phyloP scores from a whole-genome alignment of 2,113 vertebrate genomes.

The Nesoenas mayeri region DNA sequence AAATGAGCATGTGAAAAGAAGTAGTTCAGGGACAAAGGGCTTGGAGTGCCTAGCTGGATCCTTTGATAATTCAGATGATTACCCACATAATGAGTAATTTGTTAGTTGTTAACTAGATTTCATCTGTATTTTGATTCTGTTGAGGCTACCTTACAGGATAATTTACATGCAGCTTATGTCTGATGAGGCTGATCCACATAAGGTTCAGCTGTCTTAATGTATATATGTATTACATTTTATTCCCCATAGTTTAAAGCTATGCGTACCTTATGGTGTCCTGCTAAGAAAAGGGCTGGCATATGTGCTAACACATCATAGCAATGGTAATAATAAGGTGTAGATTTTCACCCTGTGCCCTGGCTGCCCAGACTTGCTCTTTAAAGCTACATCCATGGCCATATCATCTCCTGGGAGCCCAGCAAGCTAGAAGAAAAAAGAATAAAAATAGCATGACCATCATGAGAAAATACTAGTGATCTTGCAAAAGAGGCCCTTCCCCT shows the following conservation, averaged over 20 bases:
- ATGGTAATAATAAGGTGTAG: background rate
- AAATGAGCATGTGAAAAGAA: background rate
- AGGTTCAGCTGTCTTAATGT: background rate
- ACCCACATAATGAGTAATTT: background rate
- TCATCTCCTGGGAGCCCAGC: background rate
- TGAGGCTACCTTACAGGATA: background rate
- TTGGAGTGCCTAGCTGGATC: background rate
- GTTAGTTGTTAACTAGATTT: background rate
- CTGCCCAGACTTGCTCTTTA: background rate
- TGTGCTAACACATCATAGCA: background rate
- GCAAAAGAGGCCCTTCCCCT: background rate
- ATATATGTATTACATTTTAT: background rate
- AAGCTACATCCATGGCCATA: background rate
- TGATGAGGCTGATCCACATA: background rate
- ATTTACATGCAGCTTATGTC: background rate
- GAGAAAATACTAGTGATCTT: background rate
- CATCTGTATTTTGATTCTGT: conserved; percentile 2
- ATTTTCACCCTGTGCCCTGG: background rate
- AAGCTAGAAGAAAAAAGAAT: background rate
- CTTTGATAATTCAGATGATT: background rate
- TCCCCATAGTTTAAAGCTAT: background rate
- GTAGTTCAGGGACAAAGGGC: background rate
- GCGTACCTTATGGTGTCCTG: background rate
- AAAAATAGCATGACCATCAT: background rate
- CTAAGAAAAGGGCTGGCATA: background rate